Conservation (phyloP, 2,888 invertebrate species). For the Diadegma fenestrale region DNA sequence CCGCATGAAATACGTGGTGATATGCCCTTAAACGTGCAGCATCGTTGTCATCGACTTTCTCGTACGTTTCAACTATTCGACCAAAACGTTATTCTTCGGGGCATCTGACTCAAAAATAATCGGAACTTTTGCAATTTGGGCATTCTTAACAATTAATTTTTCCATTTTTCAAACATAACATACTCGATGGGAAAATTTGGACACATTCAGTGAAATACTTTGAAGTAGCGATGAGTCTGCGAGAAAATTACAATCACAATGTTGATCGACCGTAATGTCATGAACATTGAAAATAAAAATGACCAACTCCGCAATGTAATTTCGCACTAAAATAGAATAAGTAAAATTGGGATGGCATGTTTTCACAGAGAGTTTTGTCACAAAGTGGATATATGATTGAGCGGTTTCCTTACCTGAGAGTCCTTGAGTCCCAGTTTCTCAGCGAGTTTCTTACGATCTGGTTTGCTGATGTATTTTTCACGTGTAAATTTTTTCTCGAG, state of each 20-base stretch:
- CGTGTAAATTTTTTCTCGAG: conserved; percentile 98
- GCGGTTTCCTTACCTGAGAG: conserved; percentile 92
- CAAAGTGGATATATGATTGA: neutral
- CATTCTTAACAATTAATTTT: no score
- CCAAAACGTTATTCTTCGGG: no score
- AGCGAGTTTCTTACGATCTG: conserved; percentile 98
- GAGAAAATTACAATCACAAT: no score
- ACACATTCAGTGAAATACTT: no score
- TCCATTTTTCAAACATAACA: no score
- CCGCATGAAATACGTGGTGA: conserved; percentile 32
- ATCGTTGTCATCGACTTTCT: neutral
- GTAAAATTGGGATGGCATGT: neutral
- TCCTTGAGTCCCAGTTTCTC: conserved; percentile 98
- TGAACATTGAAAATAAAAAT: neutral
- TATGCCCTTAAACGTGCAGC: conserved; percentile 19
- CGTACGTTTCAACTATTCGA: no score
- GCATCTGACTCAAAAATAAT: no score
- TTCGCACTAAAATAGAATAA: neutral
- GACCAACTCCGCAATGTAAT: neutral
- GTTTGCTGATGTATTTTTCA: conserved; percentile 99
- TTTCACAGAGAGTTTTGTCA: neutral
- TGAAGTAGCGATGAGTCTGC: no score
- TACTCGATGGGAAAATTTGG: no score
- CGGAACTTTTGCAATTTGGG: no score
- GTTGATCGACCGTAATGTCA: no score